Percentiles rank a stretch among this genome's conserved stretches.
Conservation (phyloP, 2,113 vertebrate species). For the Condylura cristata region DNA sequence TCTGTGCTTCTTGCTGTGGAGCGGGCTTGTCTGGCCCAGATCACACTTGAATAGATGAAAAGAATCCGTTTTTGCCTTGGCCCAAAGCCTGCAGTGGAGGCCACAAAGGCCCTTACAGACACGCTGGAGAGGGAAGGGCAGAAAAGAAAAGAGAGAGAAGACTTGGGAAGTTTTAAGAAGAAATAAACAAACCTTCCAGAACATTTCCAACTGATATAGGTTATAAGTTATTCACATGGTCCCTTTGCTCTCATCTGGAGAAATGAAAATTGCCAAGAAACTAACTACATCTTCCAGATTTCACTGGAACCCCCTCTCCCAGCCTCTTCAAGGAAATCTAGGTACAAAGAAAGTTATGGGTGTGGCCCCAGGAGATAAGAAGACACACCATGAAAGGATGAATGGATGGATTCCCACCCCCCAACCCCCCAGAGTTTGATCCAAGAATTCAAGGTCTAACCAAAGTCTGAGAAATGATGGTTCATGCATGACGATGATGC, state of each 20-base stretch:
- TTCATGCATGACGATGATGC: neutral
- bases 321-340: constrained; percentile 39
- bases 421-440: neutral
- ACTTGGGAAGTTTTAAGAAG: neutral
- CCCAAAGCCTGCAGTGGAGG: constrained; percentile 56
- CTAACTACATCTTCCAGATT: neutral
- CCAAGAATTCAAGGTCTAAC: constrained; percentile 38
- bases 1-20: constrained; percentile 70
- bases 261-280: constrained; percentile 43
- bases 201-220: constrained; percentile 33
- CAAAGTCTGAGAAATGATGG: constrained; percentile 23
- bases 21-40: constrained; percentile 81
- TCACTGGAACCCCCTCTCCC: neutral
- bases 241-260: constrained; percentile 26
- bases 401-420: no score
- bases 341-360: constrained; percentile 32
- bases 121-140: constrained; percentile 37
- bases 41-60: constrained; percentile 82
- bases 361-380: neutral
- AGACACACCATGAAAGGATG: neutral
- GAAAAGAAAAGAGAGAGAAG: constrained; percentile 34
- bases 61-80: constrained; percentile 75
- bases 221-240: neutral
- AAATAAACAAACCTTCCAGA: constrained; percentile 28
- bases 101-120: constrained; percentile 70